Evolutionary conservation across 2,797 vertebrate genomes (phyloP).

Genomic region (Rhodeus uyekii): DNA sequence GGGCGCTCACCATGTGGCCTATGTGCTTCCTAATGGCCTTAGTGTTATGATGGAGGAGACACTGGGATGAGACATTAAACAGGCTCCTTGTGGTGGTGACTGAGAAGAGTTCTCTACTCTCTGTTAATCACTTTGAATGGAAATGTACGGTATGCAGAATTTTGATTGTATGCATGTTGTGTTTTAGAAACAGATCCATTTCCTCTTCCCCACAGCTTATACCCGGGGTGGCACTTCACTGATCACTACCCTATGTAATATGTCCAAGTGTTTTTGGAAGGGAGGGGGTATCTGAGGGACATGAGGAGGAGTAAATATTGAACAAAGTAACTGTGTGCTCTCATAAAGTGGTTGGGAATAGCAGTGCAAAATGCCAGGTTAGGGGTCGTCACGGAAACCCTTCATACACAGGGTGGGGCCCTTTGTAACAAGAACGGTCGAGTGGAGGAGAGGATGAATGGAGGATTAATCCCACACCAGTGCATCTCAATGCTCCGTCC

Average conservation of each 20-base stretch:
- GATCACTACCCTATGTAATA: constrained; percentile 1
- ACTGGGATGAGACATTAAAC: neutral
- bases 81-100: neutral
- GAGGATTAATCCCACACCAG: constrained; percentile 79
- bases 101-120: neutral
- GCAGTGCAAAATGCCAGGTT: constrained; percentile 70
- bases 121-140: neutral
- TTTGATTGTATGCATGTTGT: neutral
- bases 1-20: neutral
- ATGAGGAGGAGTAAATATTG: constrained; percentile 77
- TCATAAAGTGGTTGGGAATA: constrained; percentile 68
- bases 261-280: neutral
- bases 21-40: neutral
- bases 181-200: neutral
- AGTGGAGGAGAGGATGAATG: constrained; percentile 76
- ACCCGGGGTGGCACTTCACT: neutral
- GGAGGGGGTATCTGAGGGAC: neutral
- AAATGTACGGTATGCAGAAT: neutral
- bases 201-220: neutral
- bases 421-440: constrained; percentile 67
- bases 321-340: constrained; percentile 73
- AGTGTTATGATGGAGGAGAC: neutral
- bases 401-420: constrained; percentile 64
- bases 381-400: constrained; percentile 70
- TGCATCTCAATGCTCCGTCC: constrained; percentile 71